Evolutionary conservation across 2,888 invertebrate genomes (phyloP).

Genomic region (Tolmerus cingulatus): DNA sequence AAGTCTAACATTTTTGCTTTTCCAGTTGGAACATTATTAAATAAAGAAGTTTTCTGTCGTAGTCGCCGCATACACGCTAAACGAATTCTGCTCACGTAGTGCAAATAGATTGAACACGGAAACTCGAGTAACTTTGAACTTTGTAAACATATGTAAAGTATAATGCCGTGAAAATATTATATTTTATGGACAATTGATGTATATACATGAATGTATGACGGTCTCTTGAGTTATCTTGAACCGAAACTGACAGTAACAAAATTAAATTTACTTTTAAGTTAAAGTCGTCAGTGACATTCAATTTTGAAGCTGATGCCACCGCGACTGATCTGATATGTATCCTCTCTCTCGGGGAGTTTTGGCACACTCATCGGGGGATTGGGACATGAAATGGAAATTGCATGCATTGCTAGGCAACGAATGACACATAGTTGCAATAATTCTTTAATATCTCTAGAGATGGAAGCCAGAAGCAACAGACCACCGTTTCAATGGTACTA

Average conservation of each 20-base stretch:
- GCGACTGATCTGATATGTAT: neutral
- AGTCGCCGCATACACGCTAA: neutral
- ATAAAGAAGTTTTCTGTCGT: neutral
- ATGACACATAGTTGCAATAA: neutral
- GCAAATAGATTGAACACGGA: conserved; percentile 20
- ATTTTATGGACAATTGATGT: conserved; percentile 28
- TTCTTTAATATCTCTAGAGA: neutral
- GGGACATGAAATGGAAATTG: neutral
- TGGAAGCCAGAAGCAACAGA: neutral
- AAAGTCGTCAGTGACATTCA: neutral
- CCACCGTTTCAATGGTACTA: neutral
- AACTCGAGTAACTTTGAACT: conserved; percentile 22
- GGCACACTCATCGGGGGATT: neutral
- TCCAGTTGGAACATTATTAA: neutral
- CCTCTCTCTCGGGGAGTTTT: neutral
- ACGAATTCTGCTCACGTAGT: conserved; percentile 24
- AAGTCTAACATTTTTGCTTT: neutral
- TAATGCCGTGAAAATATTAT: conserved; percentile 4
- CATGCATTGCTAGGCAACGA: neutral
- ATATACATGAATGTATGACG: no score
- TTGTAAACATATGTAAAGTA: conserved; percentile 8
- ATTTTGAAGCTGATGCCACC: neutral
- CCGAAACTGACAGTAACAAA: neutral
- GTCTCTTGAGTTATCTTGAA: neutral
- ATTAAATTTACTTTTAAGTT: neutral